Conservation (phyloP, 2,797 vertebrate genomes). For the Macropodus opercularis region DNA sequence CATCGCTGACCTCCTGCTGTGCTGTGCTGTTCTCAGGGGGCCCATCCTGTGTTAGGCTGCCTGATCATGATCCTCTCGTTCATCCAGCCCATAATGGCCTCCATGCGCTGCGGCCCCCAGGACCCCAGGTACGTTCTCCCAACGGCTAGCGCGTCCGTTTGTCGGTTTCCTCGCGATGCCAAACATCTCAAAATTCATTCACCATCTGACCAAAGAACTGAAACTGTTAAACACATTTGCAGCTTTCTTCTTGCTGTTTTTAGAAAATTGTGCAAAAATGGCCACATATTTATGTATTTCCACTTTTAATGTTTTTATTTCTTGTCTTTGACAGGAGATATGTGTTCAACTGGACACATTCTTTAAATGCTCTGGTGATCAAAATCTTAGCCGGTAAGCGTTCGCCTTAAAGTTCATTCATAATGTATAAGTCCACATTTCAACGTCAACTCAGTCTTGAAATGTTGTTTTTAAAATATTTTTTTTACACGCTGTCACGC, state of each 20-base stretch:
- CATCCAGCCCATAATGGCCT: constrained; percentile 60
- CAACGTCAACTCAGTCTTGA: too few relatives aligned
- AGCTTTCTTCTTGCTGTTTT: too few relatives aligned
- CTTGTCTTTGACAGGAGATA: constrained; percentile 67
- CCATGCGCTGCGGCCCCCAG: constrained; percentile 76
- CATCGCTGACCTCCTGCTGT: too few relatives aligned
- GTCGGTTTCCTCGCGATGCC: too few relatives aligned
- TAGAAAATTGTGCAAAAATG: too few relatives aligned
- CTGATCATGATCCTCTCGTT: constrained; percentile 70
- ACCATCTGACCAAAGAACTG: too few relatives aligned
- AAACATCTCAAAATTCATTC: too few relatives aligned
- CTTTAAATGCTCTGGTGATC: constrained; percentile 66
- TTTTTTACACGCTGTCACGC: constrained; percentile 11
- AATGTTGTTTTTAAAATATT: background rate
- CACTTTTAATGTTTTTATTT: background rate
- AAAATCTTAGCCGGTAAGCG: constrained; percentile 78
- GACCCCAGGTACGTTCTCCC: constrained; percentile 67
- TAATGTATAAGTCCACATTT: too few relatives aligned
- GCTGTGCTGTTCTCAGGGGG: constrained; percentile 62
- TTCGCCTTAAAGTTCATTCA: background rate
- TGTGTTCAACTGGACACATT: constrained; percentile 77
- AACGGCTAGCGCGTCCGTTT: too few relatives aligned
- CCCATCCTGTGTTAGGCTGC: constrained; percentile 73
- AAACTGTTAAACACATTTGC: too few relatives aligned
- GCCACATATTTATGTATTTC: too few relatives aligned